Conservation (phyloP, 2,797 vertebrate species). For the Hemibagrus guttatus region DNA sequence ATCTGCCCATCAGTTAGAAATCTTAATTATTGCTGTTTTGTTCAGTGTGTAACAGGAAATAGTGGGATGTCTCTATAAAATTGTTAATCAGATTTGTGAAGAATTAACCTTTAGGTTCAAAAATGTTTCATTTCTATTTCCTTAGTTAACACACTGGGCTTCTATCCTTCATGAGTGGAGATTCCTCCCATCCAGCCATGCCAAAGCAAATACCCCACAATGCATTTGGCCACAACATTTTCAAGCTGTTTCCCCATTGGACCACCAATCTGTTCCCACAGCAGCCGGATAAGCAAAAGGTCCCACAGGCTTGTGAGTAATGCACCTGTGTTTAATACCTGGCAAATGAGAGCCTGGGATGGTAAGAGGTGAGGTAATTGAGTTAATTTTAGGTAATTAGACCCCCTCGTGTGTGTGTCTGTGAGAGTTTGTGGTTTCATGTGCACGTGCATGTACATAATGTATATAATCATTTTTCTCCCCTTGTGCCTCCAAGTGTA, state of each 20-base stretch:
- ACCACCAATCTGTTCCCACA: constrained; percentile 56
- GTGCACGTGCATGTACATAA: constrained; percentile 18
- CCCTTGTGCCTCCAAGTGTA: constrained; percentile 22
- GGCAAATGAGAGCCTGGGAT: constrained; percentile 35
- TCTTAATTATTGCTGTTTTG: neutral
- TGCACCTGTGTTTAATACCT: constrained; percentile 51
- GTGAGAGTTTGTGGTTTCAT: constrained; percentile 30
- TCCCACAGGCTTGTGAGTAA: constrained; percentile 45
- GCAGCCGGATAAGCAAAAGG: constrained; percentile 42
- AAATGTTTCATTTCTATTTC: constrained; percentile 4
- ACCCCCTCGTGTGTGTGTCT: constrained; percentile 14
- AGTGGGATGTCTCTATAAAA: neutral
- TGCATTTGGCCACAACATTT: constrained; percentile 50
- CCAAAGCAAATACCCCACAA: constrained; percentile 43
- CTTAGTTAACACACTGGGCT: neutral
- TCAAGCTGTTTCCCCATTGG: constrained; percentile 59
- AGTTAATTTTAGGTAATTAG: constrained; percentile 50
- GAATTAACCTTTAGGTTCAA: neutral
- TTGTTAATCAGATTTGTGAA: constrained; percentile 12
- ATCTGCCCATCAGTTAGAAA: neutral
- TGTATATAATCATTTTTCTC: constrained; percentile 38
- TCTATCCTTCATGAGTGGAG: neutral
- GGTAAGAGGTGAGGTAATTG: constrained; percentile 43
- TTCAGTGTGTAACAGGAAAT: neutral
- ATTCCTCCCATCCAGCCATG: constrained; percentile 17